A percentile compares a stretch with the other conserved stretches of the same genome.
Evolutionary conservation across 2,888 invertebrate species (phyloP).

Genomic region (Tipula vernalis): DNA sequence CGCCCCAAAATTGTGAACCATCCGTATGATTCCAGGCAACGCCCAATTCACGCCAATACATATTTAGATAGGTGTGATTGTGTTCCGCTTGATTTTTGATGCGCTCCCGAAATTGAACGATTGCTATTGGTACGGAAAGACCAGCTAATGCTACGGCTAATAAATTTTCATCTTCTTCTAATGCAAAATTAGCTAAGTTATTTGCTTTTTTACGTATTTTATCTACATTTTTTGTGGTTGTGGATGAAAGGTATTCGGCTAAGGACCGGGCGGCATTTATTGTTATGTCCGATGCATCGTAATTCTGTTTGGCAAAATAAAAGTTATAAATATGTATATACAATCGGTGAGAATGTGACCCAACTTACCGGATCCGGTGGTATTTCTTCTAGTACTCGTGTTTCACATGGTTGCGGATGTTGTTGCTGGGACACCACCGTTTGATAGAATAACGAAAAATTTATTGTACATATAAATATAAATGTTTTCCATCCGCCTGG

Average conservation of each 20-base stretch:
- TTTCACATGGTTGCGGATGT: slow-evolving; percentile 24
- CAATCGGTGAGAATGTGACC: background rate
- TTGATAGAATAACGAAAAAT: slow-evolving; percentile 7
- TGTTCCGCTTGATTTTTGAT: slow-evolving; percentile 29
- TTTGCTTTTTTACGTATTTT: slow-evolving; percentile 32
- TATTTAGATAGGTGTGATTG: slow-evolving; percentile 32
- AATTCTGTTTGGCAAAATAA: slow-evolving; percentile 24
- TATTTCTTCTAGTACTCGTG: slow-evolving; percentile 30
- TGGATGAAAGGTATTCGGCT: slow-evolving; percentile 30
- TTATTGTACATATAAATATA: background rate
- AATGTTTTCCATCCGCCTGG: background rate
- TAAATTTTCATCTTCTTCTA: slow-evolving; percentile 33
- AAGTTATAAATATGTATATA: background rate
- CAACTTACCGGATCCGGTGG: slow-evolving; percentile 33
- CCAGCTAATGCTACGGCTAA: slow-evolving; percentile 36
- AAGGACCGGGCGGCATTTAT: slow-evolving; percentile 33
- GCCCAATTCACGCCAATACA: slow-evolving; percentile 35
- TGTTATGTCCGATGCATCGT: slow-evolving; percentile 32
- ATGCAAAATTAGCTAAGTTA: slow-evolving; percentile 31
- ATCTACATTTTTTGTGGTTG: slow-evolving; percentile 22
- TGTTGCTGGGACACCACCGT: slow-evolving; percentile 11
- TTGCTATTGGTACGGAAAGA: slow-evolving; percentile 34
- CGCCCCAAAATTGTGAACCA: slow-evolving; percentile 34
- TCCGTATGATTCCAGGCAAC: slow-evolving; percentile 35
- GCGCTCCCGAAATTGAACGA: slow-evolving; percentile 35